These are phyloP conservation scores for Cynopterus sphinx DNA, from an alignment of 2,797 vertebrate species.

Conservation along the genomic window DNA sequence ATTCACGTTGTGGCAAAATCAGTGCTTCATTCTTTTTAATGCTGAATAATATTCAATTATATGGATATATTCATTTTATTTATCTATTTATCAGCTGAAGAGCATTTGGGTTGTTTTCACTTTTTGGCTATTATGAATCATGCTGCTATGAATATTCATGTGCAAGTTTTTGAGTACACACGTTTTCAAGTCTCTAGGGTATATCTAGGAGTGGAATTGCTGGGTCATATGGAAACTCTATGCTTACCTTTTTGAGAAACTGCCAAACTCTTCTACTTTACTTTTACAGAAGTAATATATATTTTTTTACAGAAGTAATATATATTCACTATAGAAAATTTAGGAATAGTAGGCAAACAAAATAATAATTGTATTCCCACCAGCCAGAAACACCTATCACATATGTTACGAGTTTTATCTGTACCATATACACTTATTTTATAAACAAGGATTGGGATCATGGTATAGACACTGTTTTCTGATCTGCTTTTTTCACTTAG, in stretches of 20 bases:
- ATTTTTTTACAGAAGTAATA: background rate
- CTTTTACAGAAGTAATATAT: background rate
- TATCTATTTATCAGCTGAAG: background rate
- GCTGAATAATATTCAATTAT: background rate
- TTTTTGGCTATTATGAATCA: background rate
- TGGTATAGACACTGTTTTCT: background rate
- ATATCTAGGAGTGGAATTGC: background rate
- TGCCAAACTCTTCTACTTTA: background rate
- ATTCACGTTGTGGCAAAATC: background rate
- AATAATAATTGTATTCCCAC: background rate
- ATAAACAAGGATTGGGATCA: background rate
- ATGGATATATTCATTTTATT: background rate
- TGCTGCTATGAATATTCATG: background rate
- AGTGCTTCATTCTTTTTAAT: background rate
- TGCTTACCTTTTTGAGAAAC: conserved; percentile 12
- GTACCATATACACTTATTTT: background rate
- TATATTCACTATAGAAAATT: conserved; percentile 11
- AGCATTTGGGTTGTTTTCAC: background rate
- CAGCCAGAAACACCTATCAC: conserved; percentile 23
- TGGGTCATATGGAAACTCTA: background rate
- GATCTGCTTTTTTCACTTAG: background rate
- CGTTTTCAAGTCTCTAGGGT: background rate
- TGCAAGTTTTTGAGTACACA: background rate
- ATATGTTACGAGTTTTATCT: background rate
- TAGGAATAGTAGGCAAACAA: background rate